These are phyloP conservation scores for Odontomyia ornata DNA, from an alignment of 2,888 invertebrate species.

Conservation along the genomic window DNA sequence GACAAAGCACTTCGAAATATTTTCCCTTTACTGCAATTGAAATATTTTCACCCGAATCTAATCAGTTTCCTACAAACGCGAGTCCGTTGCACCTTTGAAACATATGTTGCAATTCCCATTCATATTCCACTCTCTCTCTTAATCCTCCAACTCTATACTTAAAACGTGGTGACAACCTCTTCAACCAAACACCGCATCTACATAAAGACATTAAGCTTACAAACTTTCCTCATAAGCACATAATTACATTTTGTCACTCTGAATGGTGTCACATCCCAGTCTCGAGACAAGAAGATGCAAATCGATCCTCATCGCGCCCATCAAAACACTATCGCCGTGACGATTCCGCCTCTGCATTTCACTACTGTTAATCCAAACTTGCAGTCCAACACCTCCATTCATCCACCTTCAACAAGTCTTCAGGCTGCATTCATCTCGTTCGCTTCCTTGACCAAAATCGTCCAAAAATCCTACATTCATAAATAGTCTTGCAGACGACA, in stretches of 20 bases:
- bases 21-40: no score
- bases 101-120: no score
- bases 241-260: constrained; percentile 29
- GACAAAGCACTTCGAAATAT: no score
- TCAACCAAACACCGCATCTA: no score
- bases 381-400: not conserved
- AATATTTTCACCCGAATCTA: no score
- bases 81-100: no score
- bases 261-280: not conserved
- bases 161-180: no score
- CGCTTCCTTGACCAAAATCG: constrained; percentile 1
- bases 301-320: not conserved
- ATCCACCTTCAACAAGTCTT: constrained; percentile 6
- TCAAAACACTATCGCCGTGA: constrained; percentile 23
- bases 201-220: no score
- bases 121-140: no score
- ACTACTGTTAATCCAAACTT: constrained; percentile 32
- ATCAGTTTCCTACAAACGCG: no score
- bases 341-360: constrained; percentile 40
- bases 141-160: no score
- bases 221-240: constrained; percentile 21
- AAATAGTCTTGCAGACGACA: constrained; percentile 26
- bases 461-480: constrained; percentile 3
- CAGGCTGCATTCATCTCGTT: not conserved
- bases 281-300: constrained; percentile 5